Conservation (phyloP, 2,113 vertebrate genomes). For the Microcebus griseorufus region DNA sequence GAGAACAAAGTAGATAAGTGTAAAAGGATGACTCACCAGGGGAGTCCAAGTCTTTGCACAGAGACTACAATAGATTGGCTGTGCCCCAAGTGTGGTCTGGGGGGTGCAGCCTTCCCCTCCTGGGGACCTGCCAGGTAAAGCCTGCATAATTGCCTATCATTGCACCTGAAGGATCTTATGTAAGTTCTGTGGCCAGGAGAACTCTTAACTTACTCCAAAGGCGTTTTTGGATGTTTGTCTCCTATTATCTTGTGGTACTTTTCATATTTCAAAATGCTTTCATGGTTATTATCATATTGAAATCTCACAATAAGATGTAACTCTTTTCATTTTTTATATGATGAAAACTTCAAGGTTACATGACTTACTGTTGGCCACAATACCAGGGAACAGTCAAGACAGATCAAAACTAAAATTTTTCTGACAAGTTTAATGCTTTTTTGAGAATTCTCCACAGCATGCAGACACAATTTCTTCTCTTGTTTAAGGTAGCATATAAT, state of each 20-base stretch:
- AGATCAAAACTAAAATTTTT: background rate
- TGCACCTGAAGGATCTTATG: background rate
- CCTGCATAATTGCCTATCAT: background rate
- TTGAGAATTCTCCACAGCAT: background rate
- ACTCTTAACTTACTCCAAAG: background rate
- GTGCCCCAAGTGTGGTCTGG: too few species aligned
- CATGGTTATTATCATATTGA: background rate
- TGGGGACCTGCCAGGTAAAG: background rate
- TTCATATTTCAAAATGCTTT: background rate
- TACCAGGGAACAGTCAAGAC: background rate
- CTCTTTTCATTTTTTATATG: background rate
- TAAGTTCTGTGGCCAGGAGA: background rate
- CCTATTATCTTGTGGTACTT: background rate
- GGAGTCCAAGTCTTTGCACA: accelerated
- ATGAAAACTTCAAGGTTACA: background rate
- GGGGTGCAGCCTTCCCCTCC: background rate
- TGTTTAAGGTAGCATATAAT: background rate
- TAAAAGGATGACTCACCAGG: background rate
- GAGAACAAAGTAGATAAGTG: background rate
- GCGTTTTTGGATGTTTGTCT: background rate
- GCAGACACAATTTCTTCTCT: background rate
- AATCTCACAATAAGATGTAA: background rate
- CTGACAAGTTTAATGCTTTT: background rate
- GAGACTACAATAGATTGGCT: background rate
- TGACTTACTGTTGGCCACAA: background rate